Evolutionary conservation across 2,113 vertebrate genomes (phyloP), one percentile per base, ranked within the genome.

Genomic region (Clarias gariepinus): DNA sequence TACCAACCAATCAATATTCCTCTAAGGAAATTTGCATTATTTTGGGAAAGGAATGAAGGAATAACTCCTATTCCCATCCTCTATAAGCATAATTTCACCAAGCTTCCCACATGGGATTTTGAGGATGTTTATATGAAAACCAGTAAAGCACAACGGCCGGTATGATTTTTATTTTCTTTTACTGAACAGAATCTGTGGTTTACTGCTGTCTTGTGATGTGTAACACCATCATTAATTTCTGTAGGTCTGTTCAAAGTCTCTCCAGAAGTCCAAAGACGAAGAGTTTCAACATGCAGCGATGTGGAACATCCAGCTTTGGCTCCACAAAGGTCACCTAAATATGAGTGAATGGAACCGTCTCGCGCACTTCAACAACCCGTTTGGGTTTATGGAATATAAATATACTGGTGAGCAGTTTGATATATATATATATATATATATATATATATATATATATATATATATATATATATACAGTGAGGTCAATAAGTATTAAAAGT

Each of bases 321-420:
- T 96, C 86, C 94, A 97, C 90, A 94, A 91, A 41, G 90, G 87
- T 0, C 91, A 83, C 69, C 93, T 97, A 90, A 95, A 0, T 85
- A 86, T 91, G 85, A 94, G 90, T 0, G 96, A 97, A 87, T 98
- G 97, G 97, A 90, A 94, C 16, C 92, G 95, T 10, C 93, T 98
- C 21, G 94, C 96, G 9, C 97, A 98, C 84, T 98, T 98, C n/a
- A 82, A 90, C 13, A 96, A 95, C 0, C 97, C 96, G 57, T 25
- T 36, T 76, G 33, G 30, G 1, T 9, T n/a, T 61, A 21, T 6
- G 5, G 18, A 61, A 18, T 6, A 61, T 19, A 64, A n/a, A n/a
- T n/a, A 21, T 47, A 47, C 41, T 47, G 41, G 41, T 47, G 41
- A 47, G 41, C 6, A 47, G 41, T 47, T 47, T 47, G 41, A 6